phyloP scores from a whole-genome alignment of 2,888 invertebrate species.

The Acrobasis repandana region DNA sequence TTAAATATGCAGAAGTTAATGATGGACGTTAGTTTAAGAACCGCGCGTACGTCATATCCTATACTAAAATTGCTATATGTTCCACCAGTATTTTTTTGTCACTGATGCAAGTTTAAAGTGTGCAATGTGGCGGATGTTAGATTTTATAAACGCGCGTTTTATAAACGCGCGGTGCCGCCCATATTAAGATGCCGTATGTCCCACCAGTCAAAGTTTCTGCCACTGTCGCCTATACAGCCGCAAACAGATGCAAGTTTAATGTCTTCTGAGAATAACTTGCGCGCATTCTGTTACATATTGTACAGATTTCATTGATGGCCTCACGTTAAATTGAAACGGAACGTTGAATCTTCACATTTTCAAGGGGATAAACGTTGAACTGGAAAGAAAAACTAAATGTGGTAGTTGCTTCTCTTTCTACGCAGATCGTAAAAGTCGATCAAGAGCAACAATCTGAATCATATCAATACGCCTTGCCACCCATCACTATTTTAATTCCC shows the following conservation, averaged over 20 bases:
- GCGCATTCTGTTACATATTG: constrained; percentile 26
- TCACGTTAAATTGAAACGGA: neutral
- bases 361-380: neutral
- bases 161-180: neutral
- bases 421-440: too few relatives aligned
- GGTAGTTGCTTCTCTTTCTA: too few relatives aligned
- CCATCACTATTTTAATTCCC: too few relatives aligned
- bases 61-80: constrained; percentile 34
- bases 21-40: too few relatives aligned
- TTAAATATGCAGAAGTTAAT: too few relatives aligned
- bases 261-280: constrained; percentile 37
- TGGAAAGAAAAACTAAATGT: too few relatives aligned
- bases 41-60: too few relatives aligned
- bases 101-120: constrained; percentile 72
- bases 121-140: constrained; percentile 16
- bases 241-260: constrained; percentile 76
- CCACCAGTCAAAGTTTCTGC: constrained; percentile 45
- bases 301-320: constrained; percentile 17
- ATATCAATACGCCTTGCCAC: too few relatives aligned
- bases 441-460: too few relatives aligned
- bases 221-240: constrained; percentile 60
- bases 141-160: constrained; percentile 8
- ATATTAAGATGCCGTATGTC: constrained; percentile 35
- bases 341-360: neutral
- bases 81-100: constrained; percentile 45